A percentile compares a stretch with the other conserved stretches of the same genome.
phyloP scores from a whole-genome alignment of 1,140 invertebrate species.

The Halesus radiatus region DNA sequence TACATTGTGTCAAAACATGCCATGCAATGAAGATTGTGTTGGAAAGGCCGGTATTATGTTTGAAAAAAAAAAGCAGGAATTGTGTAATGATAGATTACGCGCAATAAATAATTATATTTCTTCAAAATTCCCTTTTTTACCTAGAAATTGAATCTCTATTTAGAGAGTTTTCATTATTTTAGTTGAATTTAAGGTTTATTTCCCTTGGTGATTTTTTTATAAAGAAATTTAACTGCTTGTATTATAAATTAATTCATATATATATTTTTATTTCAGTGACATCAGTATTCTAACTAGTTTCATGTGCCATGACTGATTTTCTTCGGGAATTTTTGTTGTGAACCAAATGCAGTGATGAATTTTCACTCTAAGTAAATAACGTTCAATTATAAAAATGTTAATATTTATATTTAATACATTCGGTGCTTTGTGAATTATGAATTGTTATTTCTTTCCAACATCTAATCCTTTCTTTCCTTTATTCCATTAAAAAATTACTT shows the following conservation, averaged over 20 bases:
- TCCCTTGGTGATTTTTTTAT: neutral
- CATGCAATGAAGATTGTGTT: too few relatives aligned
- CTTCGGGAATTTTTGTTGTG: neutral
- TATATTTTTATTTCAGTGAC: neutral
- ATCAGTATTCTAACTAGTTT: neutral
- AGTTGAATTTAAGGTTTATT: neutral
- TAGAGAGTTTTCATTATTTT: neutral
- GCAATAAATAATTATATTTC: neutral
- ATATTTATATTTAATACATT: neutral
- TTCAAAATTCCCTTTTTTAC: slow-evolving; percentile 3
- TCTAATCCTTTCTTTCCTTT: too few relatives aligned
- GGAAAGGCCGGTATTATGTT: too few relatives aligned
- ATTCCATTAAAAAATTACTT: too few relatives aligned
- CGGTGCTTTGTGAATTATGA: neutral
- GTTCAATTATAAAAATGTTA: neutral
- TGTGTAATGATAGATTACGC: too few relatives aligned
- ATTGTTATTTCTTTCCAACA: neutral
- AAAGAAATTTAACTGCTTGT: neutral
- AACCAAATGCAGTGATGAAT: too few relatives aligned
- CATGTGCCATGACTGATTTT: neutral
- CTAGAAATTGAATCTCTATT: neutral
- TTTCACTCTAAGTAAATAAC: too few relatives aligned
- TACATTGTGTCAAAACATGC: too few relatives aligned
- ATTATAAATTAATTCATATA: neutral
- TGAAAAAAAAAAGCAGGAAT: too few relatives aligned